Evolutionary conservation across 2,888 invertebrate species (phyloP), one percentile per base, ranked within the genome.

Genomic region (Anoplius nigerrimus): DNA sequence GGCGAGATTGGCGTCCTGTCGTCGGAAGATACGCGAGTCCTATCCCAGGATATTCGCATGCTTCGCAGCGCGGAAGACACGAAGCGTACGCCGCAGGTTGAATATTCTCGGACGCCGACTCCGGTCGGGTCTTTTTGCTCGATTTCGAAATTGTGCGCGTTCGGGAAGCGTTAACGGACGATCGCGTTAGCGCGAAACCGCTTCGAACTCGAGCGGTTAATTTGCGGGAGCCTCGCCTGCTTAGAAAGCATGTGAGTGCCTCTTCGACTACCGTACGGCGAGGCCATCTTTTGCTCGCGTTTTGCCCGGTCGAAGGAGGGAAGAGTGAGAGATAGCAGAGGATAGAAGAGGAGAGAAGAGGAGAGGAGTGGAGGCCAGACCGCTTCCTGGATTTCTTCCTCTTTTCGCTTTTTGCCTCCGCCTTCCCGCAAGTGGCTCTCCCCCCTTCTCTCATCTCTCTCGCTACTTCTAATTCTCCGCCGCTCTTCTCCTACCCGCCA

Each of bases 331-430:
- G 34, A 34, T n/a, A 34, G 8, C 34, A 34, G 34, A 34, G 34
- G 1, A 34, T 8, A 6, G 34, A 13, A 8, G 1, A 13, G 34
- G 34, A 34, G 11, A 2, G 34, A 34, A 13, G 11, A 1, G 8
- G 27, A 45, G 54, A 58, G 43, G 69, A 45, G 45, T 11, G 11
- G n/a, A 34, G 48, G 2, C 46, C 15, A 34, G 34, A 8, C 48
- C 58, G 70, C 78, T 82, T 82, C 82, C 82, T 79, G 76, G 76
- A 79, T 80, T 78, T 71, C 73, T 78, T 75, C 61, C 22, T 61
- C 42, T 57, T 52, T 63, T n/a, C 16, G 58, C 59, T 74, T 77
- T 59, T 60, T 72, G 54, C 64, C 18, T 11, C 43, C 53, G 45
- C 51, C 55, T 70, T 58, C 48, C 48, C 54, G 45, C 64, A 51